A percentile compares a stretch with the other conserved stretches of the same genome.
Evolutionary conservation across 2,113 vertebrate genomes (phyloP).

Genomic region (Crotalus helleri): DNA sequence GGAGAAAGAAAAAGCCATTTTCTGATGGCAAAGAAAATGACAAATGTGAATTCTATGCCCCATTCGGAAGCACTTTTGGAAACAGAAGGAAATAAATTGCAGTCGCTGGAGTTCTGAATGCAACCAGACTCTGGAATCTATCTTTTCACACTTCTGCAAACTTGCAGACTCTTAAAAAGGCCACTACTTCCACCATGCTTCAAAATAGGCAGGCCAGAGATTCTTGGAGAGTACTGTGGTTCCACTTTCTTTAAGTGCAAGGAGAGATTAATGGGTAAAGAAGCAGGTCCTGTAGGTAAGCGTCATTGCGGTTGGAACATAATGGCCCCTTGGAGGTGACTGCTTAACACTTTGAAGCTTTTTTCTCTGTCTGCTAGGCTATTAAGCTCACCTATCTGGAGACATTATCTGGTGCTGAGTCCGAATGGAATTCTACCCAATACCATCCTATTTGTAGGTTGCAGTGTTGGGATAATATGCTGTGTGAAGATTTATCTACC

Average conservation of each 20-base stretch:
- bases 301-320: not conserved
- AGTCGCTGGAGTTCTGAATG: not conserved
- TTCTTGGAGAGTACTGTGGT: not conserved
- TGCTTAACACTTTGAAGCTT: not conserved
- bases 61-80: not conserved
- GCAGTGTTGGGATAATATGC: not conserved
- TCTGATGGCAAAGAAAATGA: slow-evolving; percentile 46
- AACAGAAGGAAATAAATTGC: not conserved
- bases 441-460: not conserved
- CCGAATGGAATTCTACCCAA: not conserved
- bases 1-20: slow-evolving; percentile 47
- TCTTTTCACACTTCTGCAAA: rapidly evolving
- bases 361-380: not conserved
- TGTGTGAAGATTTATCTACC: not conserved
- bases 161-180: slow-evolving; percentile 59
- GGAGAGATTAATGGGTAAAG: not conserved
- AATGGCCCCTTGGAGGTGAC: not conserved
- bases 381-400: not conserved
- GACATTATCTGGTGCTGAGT: not conserved
- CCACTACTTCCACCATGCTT: not conserved
- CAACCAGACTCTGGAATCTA: not conserved
- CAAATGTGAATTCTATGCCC: slow-evolving; percentile 49
- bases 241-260: not conserved
- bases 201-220: not conserved
- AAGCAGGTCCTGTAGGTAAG: not conserved